These are phyloP conservation scores for Ophonus ardosiacus DNA, from an alignment of 2,888 invertebrate species.

Conservation along the genomic window DNA sequence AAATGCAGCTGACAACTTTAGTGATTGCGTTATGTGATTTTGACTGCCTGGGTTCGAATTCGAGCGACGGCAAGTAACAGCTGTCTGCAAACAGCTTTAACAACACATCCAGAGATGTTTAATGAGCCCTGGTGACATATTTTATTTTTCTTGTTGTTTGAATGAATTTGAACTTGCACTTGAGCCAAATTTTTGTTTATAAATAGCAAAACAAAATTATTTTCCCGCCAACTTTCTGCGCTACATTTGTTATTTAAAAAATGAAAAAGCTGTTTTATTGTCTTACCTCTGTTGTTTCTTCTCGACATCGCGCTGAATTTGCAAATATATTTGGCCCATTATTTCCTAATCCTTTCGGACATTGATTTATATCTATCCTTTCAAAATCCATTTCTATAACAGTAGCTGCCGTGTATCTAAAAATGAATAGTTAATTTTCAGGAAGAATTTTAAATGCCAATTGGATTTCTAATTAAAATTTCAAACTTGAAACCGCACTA, in stretches of 20 bases:
- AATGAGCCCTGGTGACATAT: no score
- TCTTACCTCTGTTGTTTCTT: conserved; percentile 89
- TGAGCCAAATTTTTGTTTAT: no score
- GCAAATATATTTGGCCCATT: conserved; percentile 92
- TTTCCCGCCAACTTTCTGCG: no score
- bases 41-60: no score
- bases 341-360: conserved; percentile 93
- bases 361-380: conserved; percentile 97
- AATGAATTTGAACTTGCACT: no score
- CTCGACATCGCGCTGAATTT: conserved; percentile 93
- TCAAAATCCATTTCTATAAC: conserved; percentile 98
- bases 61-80: no score
- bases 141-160: no score
- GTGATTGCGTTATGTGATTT: no score
- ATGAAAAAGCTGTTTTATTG: neutral
- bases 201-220: no score
- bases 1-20: no score
- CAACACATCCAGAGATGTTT: no score
- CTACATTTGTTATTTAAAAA: conserved; percentile 13
- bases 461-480: neutral
- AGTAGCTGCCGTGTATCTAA: conserved; percentile 92
- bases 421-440: neutral
- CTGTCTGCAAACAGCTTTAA: no score
- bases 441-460: conserved; percentile 8
- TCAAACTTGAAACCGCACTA: neutral